phyloP scores from a whole-genome alignment of 2,888 invertebrate species.

The Ceramica pisi region DNA sequence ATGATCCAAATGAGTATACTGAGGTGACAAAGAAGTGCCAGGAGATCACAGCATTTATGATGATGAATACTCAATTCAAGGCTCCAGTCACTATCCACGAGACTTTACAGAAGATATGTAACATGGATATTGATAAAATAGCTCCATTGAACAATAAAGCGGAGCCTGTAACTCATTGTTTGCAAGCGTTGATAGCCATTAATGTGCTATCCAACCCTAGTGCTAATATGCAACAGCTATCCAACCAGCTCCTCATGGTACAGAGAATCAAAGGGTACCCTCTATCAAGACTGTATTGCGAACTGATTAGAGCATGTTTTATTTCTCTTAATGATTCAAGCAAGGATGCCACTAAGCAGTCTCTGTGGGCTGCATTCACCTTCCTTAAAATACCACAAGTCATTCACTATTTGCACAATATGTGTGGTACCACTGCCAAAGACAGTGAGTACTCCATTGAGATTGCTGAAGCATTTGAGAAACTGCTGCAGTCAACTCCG shows the following conservation, averaged over 20 bases:
- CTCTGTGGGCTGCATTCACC: slow-evolving; percentile 98
- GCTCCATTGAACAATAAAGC: slow-evolving; percentile 89
- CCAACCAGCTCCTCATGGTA: slow-evolving; percentile 95
- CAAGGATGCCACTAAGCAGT: slow-evolving; percentile 94
- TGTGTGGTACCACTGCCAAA: slow-evolving; percentile 90
- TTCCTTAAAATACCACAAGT: slow-evolving; percentile 97
- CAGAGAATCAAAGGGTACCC: slow-evolving; percentile 96
- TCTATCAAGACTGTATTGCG: slow-evolving; percentile 95
- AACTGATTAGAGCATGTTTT: slow-evolving; percentile 97
- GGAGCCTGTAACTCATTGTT: slow-evolving; percentile 93
- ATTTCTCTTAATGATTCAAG: slow-evolving; percentile 97
- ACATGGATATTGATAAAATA: slow-evolving; percentile 92
- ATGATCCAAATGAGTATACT: slow-evolving; percentile 93
- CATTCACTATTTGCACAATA: slow-evolving; percentile 92
- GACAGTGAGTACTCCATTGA: slow-evolving; percentile 93
- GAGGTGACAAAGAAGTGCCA: slow-evolving; percentile 94
- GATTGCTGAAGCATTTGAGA: slow-evolving; percentile 95
- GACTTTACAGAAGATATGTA: slow-evolving; percentile 91
- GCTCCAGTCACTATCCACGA: slow-evolving; percentile 91
- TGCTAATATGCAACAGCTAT: slow-evolving; percentile 95
- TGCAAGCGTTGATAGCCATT: slow-evolving; percentile 95
- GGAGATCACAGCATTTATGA: slow-evolving; percentile 92
- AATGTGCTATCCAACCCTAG: slow-evolving; percentile 96
- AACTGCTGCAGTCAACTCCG: slow-evolving; percentile 95
- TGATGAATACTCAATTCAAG: slow-evolving; percentile 91